Percentiles rank a stretch among this genome's conserved stretches.
Conservation (phyloP, 2,113 vertebrate genomes). For the Lipophrys pholis region DNA sequence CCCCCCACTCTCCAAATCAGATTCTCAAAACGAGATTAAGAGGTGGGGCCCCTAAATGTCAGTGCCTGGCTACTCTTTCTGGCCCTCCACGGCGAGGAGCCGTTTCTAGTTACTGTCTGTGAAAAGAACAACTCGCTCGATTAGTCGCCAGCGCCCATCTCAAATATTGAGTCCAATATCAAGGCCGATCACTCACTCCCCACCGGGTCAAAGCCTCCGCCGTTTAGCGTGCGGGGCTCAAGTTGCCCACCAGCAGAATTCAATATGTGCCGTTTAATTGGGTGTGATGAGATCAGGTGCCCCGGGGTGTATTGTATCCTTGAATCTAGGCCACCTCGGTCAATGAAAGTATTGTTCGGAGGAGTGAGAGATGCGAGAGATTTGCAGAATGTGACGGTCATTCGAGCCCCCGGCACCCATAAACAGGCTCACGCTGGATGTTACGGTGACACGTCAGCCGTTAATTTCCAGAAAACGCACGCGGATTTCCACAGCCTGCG, state of each 20-base stretch:
- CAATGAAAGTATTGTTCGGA: conserved; percentile 55
- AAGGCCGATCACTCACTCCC: conserved; percentile 35
- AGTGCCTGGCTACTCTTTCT: conserved; percentile 57
- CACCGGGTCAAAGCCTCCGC: conserved; percentile 38
- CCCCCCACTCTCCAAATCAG: conserved; percentile 48
- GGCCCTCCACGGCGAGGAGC: conserved; percentile 24
- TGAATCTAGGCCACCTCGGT: conserved; percentile 62
- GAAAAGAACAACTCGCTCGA: conserved; percentile 67
- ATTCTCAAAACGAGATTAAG: conserved; percentile 65
- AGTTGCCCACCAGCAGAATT: conserved; percentile 68
- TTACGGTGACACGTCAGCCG: conserved; percentile 19
- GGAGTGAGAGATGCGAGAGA: conserved; percentile 47
- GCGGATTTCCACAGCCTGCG: background rate
- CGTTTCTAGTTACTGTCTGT: conserved; percentile 67
- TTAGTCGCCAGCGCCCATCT: conserved; percentile 58
- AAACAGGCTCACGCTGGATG: background rate
- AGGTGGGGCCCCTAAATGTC: conserved; percentile 68
- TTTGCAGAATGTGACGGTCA: conserved; percentile 34
- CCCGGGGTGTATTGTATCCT: conserved; percentile 52
- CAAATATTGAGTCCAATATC: conserved; percentile 52
- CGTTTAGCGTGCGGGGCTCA: conserved; percentile 65
- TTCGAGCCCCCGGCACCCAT: conserved; percentile 4
- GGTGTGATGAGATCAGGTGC: conserved; percentile 71
- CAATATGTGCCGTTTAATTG: conserved; percentile 73
- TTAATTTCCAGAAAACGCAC: background rate